A percentile compares a stretch with the other conserved stretches of the same genome.
These are phyloP conservation scores for Dromaius novaehollandiae DNA, from an alignment of 2,113 vertebrate genomes.

Conservation along the genomic window DNA sequence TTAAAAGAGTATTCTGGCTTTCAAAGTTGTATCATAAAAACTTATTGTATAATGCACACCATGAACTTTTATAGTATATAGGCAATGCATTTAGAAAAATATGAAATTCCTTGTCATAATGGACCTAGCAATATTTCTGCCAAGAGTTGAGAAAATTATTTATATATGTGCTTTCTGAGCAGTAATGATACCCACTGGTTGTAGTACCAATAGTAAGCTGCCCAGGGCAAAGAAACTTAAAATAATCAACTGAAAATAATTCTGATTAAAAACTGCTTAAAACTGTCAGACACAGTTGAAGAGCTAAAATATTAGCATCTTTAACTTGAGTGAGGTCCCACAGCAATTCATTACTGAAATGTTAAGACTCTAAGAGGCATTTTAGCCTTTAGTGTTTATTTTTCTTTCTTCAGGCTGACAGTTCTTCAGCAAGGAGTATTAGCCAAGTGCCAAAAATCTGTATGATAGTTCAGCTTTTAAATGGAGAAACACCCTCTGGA, in stretches of 20 bases:
- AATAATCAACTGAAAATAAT: not conserved
- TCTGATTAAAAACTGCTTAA: not conserved
- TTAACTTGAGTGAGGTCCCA: not conserved
- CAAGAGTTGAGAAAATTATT: not conserved
- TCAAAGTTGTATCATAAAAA: not conserved
- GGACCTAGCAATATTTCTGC: not conserved
- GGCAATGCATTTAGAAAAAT: not conserved
- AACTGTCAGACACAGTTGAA: not conserved
- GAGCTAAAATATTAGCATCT: not conserved
- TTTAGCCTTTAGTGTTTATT: not conserved
- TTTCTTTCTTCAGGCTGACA: not conserved
- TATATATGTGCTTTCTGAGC: not conserved
- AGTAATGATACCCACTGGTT: not conserved
- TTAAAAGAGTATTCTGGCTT: not conserved
- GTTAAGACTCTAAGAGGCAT: not conserved
- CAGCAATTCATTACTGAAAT: not conserved
- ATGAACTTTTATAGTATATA: not conserved
- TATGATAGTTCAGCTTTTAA: not conserved
- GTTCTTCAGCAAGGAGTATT: not conserved
- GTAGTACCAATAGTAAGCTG: not conserved
- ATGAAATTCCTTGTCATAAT: not conserved
- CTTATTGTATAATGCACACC: not conserved
- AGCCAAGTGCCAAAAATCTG: not conserved
- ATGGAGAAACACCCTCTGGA: not conserved
- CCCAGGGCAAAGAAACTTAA: not conserved